Conservation (phyloP, 2,113 vertebrate genomes). For the Callithrix jacchus region DNA sequence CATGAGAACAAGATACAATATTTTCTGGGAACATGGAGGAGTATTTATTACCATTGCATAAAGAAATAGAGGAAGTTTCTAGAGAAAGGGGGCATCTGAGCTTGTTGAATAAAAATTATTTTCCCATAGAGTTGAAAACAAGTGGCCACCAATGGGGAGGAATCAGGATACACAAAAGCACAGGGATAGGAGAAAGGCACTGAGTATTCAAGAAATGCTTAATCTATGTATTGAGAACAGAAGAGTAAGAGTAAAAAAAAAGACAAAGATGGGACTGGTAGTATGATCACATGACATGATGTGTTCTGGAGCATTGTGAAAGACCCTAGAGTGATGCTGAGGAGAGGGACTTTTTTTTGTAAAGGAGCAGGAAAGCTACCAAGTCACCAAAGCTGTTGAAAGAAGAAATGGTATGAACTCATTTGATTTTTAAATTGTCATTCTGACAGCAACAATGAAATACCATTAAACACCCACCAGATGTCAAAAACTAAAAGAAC, state of each 20-base stretch:
- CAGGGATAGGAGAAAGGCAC: not conserved
- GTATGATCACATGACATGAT: fast-evolving
- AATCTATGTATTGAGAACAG: too few species aligned
- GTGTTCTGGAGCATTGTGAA: too few species aligned
- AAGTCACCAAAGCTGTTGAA: not conserved
- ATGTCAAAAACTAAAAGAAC: constrained; percentile 45
- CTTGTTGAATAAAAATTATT: not conserved
- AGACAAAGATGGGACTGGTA: not conserved
- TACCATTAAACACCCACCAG: constrained; percentile 33
- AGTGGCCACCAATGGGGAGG: not conserved
- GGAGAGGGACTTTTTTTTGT: not conserved
- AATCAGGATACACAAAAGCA: not conserved
- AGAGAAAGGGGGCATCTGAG: not conserved
- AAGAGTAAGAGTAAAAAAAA: not conserved
- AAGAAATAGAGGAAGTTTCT: not conserved
- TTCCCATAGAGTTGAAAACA: not conserved
- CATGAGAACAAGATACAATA: not conserved
- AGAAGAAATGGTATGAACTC: not conserved
- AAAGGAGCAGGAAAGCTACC: not conserved
- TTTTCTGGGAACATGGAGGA: not conserved
- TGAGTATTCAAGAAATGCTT: not conserved
- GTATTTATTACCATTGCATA: not conserved
- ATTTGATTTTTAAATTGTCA: constrained; percentile 42
- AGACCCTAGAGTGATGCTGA: fast-evolving
- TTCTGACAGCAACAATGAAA: constrained; percentile 27